Percentiles rank a stretch among this genome's conserved stretches.
These are phyloP conservation scores for Suricata suricatta DNA, from an alignment of 2,113 vertebrate genomes.

Conservation along the genomic window DNA sequence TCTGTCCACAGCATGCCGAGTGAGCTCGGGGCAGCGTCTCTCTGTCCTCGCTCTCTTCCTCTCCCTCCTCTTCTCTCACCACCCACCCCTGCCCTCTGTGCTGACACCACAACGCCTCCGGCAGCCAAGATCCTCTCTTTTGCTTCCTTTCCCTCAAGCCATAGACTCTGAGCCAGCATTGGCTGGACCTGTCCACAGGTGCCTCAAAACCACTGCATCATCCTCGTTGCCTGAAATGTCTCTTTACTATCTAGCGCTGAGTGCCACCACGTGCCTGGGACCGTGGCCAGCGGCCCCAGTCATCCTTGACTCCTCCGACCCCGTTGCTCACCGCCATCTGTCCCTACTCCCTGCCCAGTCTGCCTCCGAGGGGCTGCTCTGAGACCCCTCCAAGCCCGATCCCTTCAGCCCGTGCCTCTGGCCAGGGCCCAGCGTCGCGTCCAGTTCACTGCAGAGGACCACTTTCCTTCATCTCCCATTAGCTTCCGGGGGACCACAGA, in stretches of 20 bases:
- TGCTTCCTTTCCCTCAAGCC: neutral
- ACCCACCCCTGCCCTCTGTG: neutral
- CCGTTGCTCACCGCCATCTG: neutral
- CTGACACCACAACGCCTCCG: neutral
- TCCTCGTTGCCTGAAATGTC: neutral
- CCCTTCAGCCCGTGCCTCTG: neutral
- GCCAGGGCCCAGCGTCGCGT: neutral
- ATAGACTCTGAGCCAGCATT: neutral
- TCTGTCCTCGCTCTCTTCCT: neutral
- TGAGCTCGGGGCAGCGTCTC: neutral
- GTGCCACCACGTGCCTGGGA: neutral
- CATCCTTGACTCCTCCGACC: neutral
- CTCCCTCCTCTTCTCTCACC: neutral
- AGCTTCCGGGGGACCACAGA: neutral
- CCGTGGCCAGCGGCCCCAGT: neutral
- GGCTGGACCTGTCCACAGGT: neutral
- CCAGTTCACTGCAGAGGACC: neutral
- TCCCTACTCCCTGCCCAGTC: neutral
- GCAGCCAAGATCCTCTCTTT: neutral
- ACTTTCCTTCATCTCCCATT: neutral
- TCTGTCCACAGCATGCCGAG: neutral
- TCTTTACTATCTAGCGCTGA: neutral
- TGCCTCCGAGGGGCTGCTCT: neutral
- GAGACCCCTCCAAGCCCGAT: neutral
- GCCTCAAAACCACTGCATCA: neutral